These are phyloP conservation scores for Phylloscopus whistleri DNA, from an alignment of 2,113 vertebrate genomes.

Conservation along the genomic window DNA sequence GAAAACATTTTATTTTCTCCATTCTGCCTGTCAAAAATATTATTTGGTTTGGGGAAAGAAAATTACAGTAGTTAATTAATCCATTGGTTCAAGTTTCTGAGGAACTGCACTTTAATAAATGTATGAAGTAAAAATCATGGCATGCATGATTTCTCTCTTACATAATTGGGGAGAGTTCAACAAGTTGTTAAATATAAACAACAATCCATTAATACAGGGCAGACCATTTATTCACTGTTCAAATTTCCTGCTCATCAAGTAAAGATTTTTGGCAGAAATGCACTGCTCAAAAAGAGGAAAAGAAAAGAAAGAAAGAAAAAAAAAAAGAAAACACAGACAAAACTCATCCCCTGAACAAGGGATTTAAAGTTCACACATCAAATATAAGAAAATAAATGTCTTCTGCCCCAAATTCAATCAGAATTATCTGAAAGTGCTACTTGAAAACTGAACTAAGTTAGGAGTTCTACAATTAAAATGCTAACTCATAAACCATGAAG, in stretches of 20 bases:
- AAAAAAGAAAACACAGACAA: neutral
- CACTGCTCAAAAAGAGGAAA: neutral
- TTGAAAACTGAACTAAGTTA: neutral
- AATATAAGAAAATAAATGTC: neutral
- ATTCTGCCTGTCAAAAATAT: neutral
- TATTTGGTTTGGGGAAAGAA: rapidly evolving
- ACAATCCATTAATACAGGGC: neutral
- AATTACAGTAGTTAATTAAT: neutral
- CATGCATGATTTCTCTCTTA: neutral
- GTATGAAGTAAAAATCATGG: neutral
- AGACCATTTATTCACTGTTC: neutral
- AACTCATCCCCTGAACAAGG: neutral
- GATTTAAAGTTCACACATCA: neutral
- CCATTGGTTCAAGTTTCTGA: neutral
- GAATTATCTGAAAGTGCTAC: neutral
- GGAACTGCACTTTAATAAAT: neutral
- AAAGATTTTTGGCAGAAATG: neutral
- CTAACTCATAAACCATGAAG: neutral
- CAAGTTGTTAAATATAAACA: neutral
- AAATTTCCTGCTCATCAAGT: neutral
- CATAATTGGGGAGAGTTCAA: neutral
- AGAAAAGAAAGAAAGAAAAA: neutral
- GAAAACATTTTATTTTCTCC: neutral
- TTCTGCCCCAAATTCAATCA: neutral
- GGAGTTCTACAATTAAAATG: neutral